Conservation (phyloP, 2,888 invertebrate species). For the Mesorhabditis sp. region DNA sequence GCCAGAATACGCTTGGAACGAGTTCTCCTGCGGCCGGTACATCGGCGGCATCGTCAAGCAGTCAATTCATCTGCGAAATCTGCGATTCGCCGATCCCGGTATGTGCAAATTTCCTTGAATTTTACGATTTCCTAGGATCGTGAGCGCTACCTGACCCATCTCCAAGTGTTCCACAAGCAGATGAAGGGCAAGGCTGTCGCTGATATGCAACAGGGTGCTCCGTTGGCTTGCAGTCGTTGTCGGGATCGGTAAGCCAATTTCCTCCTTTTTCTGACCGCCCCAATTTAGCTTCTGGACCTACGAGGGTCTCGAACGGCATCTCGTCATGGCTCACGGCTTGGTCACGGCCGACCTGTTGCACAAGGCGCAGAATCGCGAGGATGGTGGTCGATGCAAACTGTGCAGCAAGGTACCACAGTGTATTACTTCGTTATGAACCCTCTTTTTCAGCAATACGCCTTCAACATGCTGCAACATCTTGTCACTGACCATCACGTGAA, state of each 20-base stretch:
- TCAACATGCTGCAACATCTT: conserved; percentile 57
- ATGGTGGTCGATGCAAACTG: conserved; percentile 87
- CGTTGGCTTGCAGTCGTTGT: conserved; percentile 53
- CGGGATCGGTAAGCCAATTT: conserved; percentile 33
- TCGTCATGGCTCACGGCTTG: conserved; percentile 85
- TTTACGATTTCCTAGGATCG: conserved; percentile 20
- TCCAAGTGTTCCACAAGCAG: conserved; percentile 43
- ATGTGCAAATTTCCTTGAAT: not conserved
- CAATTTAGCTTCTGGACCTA: conserved; percentile 78
- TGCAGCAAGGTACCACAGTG: conserved; percentile 75
- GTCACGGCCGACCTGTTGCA: conserved; percentile 94
- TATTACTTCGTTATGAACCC: not conserved
- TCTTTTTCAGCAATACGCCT: conserved; percentile 49
- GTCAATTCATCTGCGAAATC: conserved; percentile 43
- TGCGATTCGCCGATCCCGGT: conserved; percentile 44
- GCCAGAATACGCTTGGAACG: conserved; percentile 6
- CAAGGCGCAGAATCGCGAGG: conserved; percentile 88
- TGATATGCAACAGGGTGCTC: conserved; percentile 52
- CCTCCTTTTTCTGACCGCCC: not conserved
- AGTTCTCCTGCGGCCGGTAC: conserved; percentile 9
- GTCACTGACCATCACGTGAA: conserved; percentile 53
- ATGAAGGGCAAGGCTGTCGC: conserved; percentile 35
- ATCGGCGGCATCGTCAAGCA: conserved; percentile 8
- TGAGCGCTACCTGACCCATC: conserved; percentile 38
- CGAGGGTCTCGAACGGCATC: conserved; percentile 89